Base-by-base conservation (phyloP, 2,797 vertebrate species). In the Brotula barbata region DNA sequence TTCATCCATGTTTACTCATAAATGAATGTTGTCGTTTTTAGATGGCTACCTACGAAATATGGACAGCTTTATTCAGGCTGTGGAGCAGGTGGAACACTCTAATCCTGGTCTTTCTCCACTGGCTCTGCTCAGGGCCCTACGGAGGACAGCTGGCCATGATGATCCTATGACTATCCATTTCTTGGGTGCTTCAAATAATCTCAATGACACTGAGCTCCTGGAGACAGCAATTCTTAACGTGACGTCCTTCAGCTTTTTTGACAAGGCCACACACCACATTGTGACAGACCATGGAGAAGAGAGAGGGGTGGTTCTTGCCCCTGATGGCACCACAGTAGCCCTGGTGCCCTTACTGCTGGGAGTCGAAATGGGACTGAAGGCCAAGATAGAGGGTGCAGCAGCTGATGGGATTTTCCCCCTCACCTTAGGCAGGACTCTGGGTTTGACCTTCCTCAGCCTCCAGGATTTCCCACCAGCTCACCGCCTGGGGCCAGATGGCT, bases 311-410 rank as follows among this genome's bases (percentile, higher is more conserved):
- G 87, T 95, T 28, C 77, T 97, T 15, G 78, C 88, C 0, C 90
- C 87, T 0, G 95, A 97, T 1, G 95, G 96, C 49, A 95, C 93
- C 7, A 94, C 93, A 0, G 87, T 96, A 6, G 90, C 93, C 1
- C 80, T 95, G 0, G 80, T 70, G 0, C 93, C 94, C 0, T 84
- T 97, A n/a, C 22, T 97, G 1, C 74, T 78, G 0, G 94, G 94
- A 23, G 60, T 97, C 0, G 88, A 92, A 59, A 85, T 75, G 0
- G 94, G 93, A 3, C 81, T 93, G 6, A 88, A 77, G 49, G 78
- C 48, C 17, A 75, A 68, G 20, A 22, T 54, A 20, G 79, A 82
- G 17, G 50, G 60, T n/a, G 43, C 40, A 0, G 48, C 73, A 49
- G 41, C 73, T 20, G 41, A 13, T 19, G 85, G 71, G 16, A 56